These are phyloP conservation scores for Cremastinae sp. DNA, from an alignment of 2,888 invertebrate species.

Conservation along the genomic window DNA sequence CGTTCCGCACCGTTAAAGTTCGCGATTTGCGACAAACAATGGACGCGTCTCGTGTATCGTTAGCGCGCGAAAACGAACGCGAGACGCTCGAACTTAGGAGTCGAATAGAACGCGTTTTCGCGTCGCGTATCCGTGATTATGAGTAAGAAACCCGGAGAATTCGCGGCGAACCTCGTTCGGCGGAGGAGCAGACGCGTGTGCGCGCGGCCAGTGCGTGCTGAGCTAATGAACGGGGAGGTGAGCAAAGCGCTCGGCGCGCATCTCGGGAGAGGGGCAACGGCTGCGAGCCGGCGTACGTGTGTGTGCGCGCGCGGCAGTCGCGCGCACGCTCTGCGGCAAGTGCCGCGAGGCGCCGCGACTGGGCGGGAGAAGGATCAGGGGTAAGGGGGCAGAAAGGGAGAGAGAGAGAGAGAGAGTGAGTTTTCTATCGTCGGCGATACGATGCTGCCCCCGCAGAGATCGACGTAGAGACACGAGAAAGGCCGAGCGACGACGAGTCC, in stretches of 20 bases:
- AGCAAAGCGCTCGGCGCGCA: slow-evolving; percentile 45
- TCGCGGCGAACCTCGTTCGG: slow-evolving; percentile 62
- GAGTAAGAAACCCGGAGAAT: slow-evolving; percentile 11
- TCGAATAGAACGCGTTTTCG: slow-evolving; percentile 8
- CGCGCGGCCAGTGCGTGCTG: slow-evolving; percentile 63
- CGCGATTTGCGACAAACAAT: background rate
- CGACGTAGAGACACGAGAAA: slow-evolving; percentile 74
- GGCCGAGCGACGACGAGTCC: slow-evolving; percentile 68
- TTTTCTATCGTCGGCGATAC: slow-evolving; percentile 46
- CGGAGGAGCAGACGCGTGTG: slow-evolving; percentile 70
- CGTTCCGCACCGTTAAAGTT: too few relatives aligned
- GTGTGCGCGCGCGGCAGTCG: slow-evolving; percentile 1
- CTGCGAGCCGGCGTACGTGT: slow-evolving; percentile 21
- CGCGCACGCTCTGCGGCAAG: slow-evolving; percentile 7
- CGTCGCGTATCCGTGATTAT: background rate
- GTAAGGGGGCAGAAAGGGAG: slow-evolving; percentile 49
- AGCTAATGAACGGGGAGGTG: slow-evolving; percentile 61
- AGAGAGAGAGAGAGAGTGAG: too few relatives aligned
- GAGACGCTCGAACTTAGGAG: background rate
- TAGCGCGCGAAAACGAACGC: background rate
- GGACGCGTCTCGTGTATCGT: slow-evolving; percentile 10
- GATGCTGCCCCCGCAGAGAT: slow-evolving; percentile 80
- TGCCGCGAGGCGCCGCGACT: slow-evolving; percentile 22
- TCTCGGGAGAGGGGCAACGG: slow-evolving; percentile 38
- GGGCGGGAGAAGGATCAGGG: slow-evolving; percentile 1